A percentile compares a stretch with the other conserved stretches of the same genome.
phyloP scores from a whole-genome alignment of 2,888 invertebrate genomes.

The Ametastegia equiseti region DNA sequence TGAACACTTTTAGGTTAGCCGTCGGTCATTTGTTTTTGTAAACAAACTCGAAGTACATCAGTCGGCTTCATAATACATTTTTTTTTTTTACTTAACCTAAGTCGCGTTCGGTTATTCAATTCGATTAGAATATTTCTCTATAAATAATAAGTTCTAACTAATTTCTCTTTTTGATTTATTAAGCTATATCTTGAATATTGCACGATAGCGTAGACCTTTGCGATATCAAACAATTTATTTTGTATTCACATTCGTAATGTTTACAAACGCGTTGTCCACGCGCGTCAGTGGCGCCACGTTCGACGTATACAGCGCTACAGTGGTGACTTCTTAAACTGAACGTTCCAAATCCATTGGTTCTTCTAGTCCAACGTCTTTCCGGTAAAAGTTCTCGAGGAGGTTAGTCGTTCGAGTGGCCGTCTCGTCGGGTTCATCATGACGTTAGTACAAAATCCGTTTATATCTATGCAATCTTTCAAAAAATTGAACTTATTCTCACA shows the following conservation, averaged over 20 bases:
- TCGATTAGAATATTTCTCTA: not conserved
- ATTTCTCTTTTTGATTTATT: not conserved
- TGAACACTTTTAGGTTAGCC: not conserved
- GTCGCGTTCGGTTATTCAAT: not conserved
- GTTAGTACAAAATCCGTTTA: slow-evolving; percentile 60
- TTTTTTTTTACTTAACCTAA: not conserved
- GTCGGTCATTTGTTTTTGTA: not conserved
- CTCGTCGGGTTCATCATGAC: slow-evolving; percentile 58
- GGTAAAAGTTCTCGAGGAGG: slow-evolving; percentile 54
- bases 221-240: not conserved
- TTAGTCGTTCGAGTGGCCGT: slow-evolving; percentile 51
- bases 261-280: not conserved
- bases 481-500: slow-evolving; percentile 23
- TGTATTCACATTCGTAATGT: not conserved
- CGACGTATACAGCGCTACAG: not conserved
- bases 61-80: not conserved
- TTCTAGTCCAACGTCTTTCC: slow-evolving; percentile 57
- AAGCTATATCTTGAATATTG: not conserved
- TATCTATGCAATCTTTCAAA: slow-evolving; percentile 48
- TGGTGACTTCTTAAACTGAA: not conserved
- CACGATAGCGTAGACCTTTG: not conserved
- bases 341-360: slow-evolving; percentile 1
- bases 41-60: not conserved
- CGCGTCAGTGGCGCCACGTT: no score
- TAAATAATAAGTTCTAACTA: not conserved